Evolutionary conservation across 2,797 vertebrate species (phyloP).

Genomic region (Sardinella longiceps): DNA sequence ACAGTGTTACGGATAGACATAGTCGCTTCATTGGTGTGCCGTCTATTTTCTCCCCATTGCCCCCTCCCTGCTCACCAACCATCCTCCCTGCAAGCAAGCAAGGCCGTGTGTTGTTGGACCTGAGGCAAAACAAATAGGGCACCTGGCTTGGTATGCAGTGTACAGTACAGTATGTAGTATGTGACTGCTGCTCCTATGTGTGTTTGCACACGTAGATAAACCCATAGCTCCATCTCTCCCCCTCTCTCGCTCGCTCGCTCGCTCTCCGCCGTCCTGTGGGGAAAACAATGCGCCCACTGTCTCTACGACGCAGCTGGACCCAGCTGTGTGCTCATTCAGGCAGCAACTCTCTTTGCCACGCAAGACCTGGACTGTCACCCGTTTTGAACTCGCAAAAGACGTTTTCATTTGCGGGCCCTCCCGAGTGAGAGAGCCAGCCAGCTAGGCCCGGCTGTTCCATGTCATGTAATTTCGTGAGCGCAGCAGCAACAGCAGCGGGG

Average conservation of each 20-base stretch:
- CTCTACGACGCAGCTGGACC: slow-evolving; percentile 67
- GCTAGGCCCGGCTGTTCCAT: not conserved
- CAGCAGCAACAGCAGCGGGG: not conserved
- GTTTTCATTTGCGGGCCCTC: not conserved
- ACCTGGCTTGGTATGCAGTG: slow-evolving; percentile 48
- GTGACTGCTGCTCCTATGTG: not conserved
- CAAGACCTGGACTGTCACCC: slow-evolving; percentile 31
- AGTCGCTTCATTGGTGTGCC: slow-evolving; percentile 48
- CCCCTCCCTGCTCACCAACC: slow-evolving; percentile 24
- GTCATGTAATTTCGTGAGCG: not conserved
- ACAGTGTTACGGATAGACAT: slow-evolving; percentile 38
- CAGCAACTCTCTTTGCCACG: slow-evolving; percentile 44
- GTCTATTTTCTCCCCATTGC: slow-evolving; percentile 57
- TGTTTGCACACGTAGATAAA: slow-evolving; percentile 34
- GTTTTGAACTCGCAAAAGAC: slow-evolving; percentile 21
- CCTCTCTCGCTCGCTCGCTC: slow-evolving; percentile 31
- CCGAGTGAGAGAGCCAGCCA: not conserved
- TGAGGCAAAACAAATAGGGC: slow-evolving; percentile 39
- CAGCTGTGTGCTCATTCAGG: slow-evolving; percentile 66
- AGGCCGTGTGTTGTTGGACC: slow-evolving; percentile 41
- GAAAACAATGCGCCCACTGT: slow-evolving; percentile 74
- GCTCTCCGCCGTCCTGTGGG: slow-evolving; percentile 46
- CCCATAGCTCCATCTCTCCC: not conserved
- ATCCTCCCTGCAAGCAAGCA: slow-evolving; percentile 28
- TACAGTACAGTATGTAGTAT: slow-evolving; percentile 42